Base-by-base conservation (phyloP, 2,888 invertebrate genomes). In the Polydrusus tereticollis region DNA sequence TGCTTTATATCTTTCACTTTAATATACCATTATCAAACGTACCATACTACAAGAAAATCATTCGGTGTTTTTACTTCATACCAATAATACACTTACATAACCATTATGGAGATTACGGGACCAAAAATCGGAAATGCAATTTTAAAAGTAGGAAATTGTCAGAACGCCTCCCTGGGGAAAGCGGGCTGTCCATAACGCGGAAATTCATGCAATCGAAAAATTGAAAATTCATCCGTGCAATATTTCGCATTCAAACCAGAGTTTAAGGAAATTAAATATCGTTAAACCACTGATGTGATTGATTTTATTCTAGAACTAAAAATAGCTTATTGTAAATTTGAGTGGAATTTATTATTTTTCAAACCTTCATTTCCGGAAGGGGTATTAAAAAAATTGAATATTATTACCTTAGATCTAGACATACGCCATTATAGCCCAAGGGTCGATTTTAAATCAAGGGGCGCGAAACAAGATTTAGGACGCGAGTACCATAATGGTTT, bases 61-160 rank as follows among this genome's bases (percentile, higher is more conserved):
- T n/a, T n/a, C n/a, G n/a, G n/a, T n/a, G 14, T 10, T 45, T 43
- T 43, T 14, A 45, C 10, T 18, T 10, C 26, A 33, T n/a, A 14
- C 12, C 41, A 45, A n/a, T 23, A 26, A 60, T 23, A 43, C 14
- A 59, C 58, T 21, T 36, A 38, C n/a, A 36, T 33, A 26, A 43
- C 26, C 26, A 43, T 14, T 60, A 43, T 36, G 12, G 12, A 36
- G 20, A 50, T 63, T 65, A 59, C 58, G 36, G 50, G 60, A 43
- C 60, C 57, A 57, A 72, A n/a, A 68, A 69, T 64, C 58, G 64
- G 52, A 69, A 69, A 72, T 72, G 62, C 67, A 67, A 72, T 67
- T 72, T 72, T 72, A 72, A 72, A 72, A 38, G 47, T 57, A 68
- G 72, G 72, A 72, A 72, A 72, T 72, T 72, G 72, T 67, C 67